A percentile compares a stretch with the other conserved stretches of the same genome.
phyloP scores from a whole-genome alignment of 2,888 invertebrate species.

The Plusia festucae region DNA sequence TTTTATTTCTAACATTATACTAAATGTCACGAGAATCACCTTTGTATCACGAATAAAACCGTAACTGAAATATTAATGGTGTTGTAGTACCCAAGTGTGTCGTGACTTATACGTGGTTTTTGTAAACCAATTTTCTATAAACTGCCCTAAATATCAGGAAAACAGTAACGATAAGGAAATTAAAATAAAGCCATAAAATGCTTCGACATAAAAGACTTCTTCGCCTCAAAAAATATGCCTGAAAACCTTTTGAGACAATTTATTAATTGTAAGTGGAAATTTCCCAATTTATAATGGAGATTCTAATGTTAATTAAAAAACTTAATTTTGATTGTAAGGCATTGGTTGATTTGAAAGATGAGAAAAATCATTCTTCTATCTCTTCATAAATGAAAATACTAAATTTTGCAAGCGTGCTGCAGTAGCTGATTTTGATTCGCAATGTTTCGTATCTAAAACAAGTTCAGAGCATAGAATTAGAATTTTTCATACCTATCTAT shows the following conservation, averaged over 20 bases:
- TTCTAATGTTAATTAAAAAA: too few relatives aligned
- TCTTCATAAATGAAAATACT: background rate
- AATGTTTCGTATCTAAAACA: background rate
- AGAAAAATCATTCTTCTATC: background rate
- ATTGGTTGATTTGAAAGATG: background rate
- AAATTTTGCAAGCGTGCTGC: background rate
- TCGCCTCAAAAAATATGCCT: background rate
- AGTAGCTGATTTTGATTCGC: background rate
- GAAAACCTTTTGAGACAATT: slow-evolving; percentile 4
- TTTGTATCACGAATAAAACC: slow-evolving; percentile 30
- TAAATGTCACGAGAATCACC: slow-evolving; percentile 29
- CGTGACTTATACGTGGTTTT: slow-evolving; percentile 31
- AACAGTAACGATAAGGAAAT: background rate
- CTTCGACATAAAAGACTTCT: background rate
- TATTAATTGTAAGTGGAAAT: background rate
- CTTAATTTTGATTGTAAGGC: too few relatives aligned
- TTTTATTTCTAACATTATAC: too few relatives aligned
- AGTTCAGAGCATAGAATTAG: background rate
- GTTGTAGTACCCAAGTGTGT: slow-evolving; percentile 17
- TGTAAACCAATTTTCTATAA: slow-evolving; percentile 22
- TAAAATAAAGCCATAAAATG: background rate
- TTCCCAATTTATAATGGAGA: background rate
- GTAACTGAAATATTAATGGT: slow-evolving; percentile 26
- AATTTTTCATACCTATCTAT: background rate
- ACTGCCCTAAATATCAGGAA: slow-evolving; percentile 21